phyloP scores from a whole-genome alignment of 2,888 invertebrate species.

The Orthosia cruda region DNA sequence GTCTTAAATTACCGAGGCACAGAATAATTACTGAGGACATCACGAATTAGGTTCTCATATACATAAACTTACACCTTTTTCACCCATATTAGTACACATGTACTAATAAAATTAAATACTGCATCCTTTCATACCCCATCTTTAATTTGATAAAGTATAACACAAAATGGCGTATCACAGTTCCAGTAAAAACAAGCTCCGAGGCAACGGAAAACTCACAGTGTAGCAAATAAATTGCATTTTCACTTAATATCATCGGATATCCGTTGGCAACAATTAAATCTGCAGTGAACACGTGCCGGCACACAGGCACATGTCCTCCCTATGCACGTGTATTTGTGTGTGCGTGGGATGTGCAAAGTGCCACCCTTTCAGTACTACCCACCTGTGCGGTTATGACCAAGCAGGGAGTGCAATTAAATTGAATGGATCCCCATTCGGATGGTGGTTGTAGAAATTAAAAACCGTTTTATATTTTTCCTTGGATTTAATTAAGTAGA shows the following conservation, averaged over 20 bases:
- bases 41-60: background rate
- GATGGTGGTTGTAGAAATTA: background rate
- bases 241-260: constrained; percentile 49
- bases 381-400: constrained; percentile 45
- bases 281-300: constrained; percentile 74
- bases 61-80: background rate
- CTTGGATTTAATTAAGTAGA: constrained; percentile 2
- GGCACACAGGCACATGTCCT: constrained; percentile 46
- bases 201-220: constrained; percentile 14
- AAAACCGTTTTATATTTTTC: background rate
- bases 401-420: constrained; percentile 36
- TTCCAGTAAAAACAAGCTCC: background rate
- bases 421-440: constrained; percentile 23
- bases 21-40: background rate
- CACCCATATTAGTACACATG: too few species aligned
- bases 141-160: background rate
- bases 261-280: constrained; percentile 69
- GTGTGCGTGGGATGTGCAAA: constrained; percentile 56
- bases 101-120: background rate
- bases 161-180: background rate
- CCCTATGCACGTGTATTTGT: constrained; percentile 33
- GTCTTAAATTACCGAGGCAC: background rate
- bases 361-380: constrained; percentile 60
- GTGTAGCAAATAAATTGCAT: constrained; percentile 50
- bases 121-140: background rate